A percentile compares a stretch with the other conserved stretches of the same genome.
Conservation (phyloP, 2,888 invertebrate species). For the Unio delphinus region DNA sequence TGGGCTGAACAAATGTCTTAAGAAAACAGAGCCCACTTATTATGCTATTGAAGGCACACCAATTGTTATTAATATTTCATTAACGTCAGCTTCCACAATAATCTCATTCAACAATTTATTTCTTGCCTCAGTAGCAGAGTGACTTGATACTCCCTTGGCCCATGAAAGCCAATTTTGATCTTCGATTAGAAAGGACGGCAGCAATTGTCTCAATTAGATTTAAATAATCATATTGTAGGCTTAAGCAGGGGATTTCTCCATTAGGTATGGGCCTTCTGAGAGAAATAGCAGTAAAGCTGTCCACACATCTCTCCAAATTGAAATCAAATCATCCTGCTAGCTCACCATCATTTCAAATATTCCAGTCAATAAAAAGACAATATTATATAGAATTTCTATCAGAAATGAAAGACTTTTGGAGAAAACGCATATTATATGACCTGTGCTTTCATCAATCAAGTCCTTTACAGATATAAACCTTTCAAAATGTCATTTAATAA, state of each 20-base stretch:
- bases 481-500: neutral
- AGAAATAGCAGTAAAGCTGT: conserved; percentile 5
- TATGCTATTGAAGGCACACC: conserved; percentile 5
- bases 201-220: conserved; percentile 53
- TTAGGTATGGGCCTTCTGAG: conserved; percentile 3
- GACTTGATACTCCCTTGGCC: conserved; percentile 42
- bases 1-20: no score
- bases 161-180: conserved; percentile 27
- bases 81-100: conserved; percentile 40
- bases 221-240: conserved; percentile 49
- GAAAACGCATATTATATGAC: neutral
- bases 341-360: conserved; percentile 2
- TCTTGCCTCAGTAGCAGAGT: conserved; percentile 10
- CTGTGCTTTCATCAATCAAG: neutral
- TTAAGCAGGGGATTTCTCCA: conserved; percentile 28
- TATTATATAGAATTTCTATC: neutral
- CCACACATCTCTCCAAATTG: conserved; percentile 3
- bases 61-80: conserved; percentile 57
- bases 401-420: neutral
- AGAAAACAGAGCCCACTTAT: no score
- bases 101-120: conserved; percentile 45
- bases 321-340: neutral
- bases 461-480: neutral
- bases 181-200: conserved; percentile 28
- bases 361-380: neutral